These are phyloP conservation scores for Rhinogobio ventralis DNA, from an alignment of 2,797 vertebrate genomes.

Conservation along the genomic window DNA sequence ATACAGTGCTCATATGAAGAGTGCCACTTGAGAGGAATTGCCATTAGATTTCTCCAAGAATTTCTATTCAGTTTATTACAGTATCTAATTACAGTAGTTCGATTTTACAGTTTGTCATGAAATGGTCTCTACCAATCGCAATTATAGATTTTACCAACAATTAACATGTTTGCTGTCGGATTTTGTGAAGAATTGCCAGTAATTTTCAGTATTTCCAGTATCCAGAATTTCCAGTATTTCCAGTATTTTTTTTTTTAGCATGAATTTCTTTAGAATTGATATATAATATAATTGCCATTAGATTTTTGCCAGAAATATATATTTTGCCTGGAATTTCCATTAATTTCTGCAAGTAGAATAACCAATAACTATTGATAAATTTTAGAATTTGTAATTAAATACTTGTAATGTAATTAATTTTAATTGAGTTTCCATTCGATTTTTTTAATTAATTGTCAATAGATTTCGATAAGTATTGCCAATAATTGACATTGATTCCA, in stretches of 20 bases:
- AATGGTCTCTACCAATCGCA: neutral
- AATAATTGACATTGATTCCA: neutral
- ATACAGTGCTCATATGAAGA: neutral
- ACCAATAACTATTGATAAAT: neutral
- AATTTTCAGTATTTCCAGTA: too few species aligned
- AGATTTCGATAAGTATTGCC: neutral
- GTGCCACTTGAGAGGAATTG: neutral
- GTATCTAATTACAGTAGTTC: neutral
- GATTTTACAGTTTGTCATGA: neutral
- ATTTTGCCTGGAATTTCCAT: neutral
- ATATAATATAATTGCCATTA: neutral
- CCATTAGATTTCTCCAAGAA: neutral
- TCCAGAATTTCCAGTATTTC: too few species aligned
- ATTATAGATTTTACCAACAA: neutral
- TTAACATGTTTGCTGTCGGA: neutral
- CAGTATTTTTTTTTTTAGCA: rapidly evolving
- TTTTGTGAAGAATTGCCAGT: neutral
- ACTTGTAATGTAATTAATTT: too few species aligned
- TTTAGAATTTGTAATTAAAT: neutral
- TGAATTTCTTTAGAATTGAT: neutral
- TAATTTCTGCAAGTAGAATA: neutral
- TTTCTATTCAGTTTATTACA: neutral
- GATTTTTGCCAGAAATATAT: neutral
- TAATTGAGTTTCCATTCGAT: too few species aligned
- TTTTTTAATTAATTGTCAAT: neutral